Base-by-base conservation (phyloP, 2,888 invertebrate species). In the Limulus polyphemus region DNA sequence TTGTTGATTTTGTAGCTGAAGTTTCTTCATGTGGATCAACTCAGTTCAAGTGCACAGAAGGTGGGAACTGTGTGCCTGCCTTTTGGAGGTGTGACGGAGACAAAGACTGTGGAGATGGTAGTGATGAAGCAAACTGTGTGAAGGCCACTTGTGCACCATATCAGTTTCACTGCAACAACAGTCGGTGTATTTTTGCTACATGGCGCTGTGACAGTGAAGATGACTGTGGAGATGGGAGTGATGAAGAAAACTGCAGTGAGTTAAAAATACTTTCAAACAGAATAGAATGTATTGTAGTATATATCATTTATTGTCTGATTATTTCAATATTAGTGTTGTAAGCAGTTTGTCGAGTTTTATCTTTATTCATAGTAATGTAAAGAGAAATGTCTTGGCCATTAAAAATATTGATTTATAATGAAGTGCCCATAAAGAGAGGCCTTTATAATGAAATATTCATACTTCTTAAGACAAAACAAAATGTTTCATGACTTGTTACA, bases 81-180 rank as follows among this genome's bases (percentile, higher is more conserved):
- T 62, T 62, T 48, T 71, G 70, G 71, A 55, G 58, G 2, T 71
- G 71, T 60, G 71, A 71, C 71, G 82, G 79, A 46, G 84, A 86
- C 1, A 81, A 68, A 49, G 74, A 73, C 62, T 73, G 72, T 56
- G 60, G 59, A 11, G 72, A 72, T 68, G 64, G 67, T 49, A 69
- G 69, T 51, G 72, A 65, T 59, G 65, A 65, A 61, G 14, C 32
- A 12, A 56, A 64, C 48, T 68, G 68, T 60, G 55, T 52, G 12
- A 62, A 56, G 49, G 55, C 57, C 7, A 59, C 57, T 12, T 66
- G 69, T 59, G 48, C 52, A 4, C 17, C 58, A 11, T 67, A 62
- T 49, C 84, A 88, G 72, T 89, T 87, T 73, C 78, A 79, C 13
- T 66, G 66, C 52, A 10, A 32, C 12, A 64, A 66, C 61, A 59